Percentiles rank a stretch among this genome's conserved stretches.
Evolutionary conservation across 2,113 vertebrate species (phyloP).

Genomic region (Sitta europaea): DNA sequence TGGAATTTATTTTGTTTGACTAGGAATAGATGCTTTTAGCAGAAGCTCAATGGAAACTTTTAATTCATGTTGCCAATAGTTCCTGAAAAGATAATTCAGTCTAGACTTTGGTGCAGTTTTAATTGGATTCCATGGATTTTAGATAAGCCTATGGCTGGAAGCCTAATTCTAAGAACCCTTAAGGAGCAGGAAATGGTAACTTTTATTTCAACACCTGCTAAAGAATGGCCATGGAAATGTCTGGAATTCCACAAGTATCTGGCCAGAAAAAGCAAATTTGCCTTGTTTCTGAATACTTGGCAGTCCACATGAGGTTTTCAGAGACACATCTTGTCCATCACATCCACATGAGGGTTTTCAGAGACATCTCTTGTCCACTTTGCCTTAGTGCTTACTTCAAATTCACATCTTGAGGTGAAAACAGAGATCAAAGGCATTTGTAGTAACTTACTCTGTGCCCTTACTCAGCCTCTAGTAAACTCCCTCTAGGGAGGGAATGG

Average conservation of each 20-base stretch:
- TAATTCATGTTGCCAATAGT: conserved; percentile 12
- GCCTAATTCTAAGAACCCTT: conserved; percentile 58
- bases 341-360: not conserved
- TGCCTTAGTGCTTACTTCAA: not conserved
- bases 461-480: not conserved
- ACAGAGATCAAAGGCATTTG: not conserved
- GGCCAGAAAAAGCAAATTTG: not conserved
- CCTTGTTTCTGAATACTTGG: not conserved
- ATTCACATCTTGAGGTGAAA: not conserved
- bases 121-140: conserved; percentile 83
- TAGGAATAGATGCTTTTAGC: not conserved
- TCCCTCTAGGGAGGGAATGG: not conserved
- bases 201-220: conserved; percentile 37
- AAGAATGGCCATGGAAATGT: not conserved
- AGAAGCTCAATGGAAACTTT: not conserved
- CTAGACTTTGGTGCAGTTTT: conserved; percentile 77
- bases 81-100: conserved; percentile 71
- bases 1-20: not conserved
- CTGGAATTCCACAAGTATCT: not conserved
- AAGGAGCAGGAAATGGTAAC: conserved; percentile 36
- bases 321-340: not conserved
- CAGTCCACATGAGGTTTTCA: not conserved
- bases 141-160: conserved; percentile 73
- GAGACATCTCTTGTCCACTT: not conserved
- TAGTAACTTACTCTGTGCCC: not conserved